Base-by-base conservation (phyloP, 1,140 invertebrate species). In the Maniola jurtina region DNA sequence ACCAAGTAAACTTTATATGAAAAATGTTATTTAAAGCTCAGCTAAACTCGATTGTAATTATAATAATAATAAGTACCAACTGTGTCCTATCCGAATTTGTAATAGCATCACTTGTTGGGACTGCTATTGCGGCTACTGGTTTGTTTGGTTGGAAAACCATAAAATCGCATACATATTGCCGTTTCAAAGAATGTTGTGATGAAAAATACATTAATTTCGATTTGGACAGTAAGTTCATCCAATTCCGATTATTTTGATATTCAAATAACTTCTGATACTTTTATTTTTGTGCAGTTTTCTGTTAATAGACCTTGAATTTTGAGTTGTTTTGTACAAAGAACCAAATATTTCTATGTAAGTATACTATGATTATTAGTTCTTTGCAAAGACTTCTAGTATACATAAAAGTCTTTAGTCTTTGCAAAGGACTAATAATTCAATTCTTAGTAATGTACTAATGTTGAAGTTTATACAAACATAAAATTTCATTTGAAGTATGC, bases 181-280 rank as follows among this genome's bases (percentile, higher is more conserved):
- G 75, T 48, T 88, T 77, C 58, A 74, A 57, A 50, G 88, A 90
- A 76, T 90, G 88, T 72, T 90, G 88, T 67, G 83, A 78, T 74
- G 78, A 81, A 61, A 71, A 78, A 61, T 79, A 89, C 67, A 72
- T 90, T 15, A 81, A 82, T 48, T 90, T 84, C 48, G 79, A 90
- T 73, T 68, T 90, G 60, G 70, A 81, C 14, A 88, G 88, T 90
- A 75, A 80, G 83, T 71, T 42, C 34, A 10, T 45, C 15, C 3
- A 48, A 34, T 42, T 35, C 4, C 34, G 6, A 16, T 45, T 6
- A 5, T 45, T 13, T 13, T 45, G 25, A 25, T 25, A 25, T 25
- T 25, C 4, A 25, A 25, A 25, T 25, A 25, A 25, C 25, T 25
- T 25, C 4, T 25, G 25, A 25, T 25, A 25, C 25, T 25, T 25